Conservation (phyloP, 2,888 invertebrate genomes). For the Pycnomerus fuliginosus region DNA sequence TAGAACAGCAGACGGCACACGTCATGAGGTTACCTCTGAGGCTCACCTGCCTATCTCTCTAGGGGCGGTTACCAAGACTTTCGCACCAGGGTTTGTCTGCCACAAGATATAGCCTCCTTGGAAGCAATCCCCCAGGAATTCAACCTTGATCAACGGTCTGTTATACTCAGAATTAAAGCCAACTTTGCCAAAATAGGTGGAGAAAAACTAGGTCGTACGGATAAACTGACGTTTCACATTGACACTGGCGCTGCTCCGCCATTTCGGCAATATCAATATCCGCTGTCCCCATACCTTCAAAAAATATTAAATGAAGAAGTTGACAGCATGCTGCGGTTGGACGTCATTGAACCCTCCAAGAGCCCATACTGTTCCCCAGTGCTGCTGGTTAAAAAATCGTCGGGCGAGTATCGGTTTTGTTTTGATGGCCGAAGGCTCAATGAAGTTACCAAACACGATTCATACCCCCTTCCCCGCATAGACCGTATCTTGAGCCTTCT, state of each 20-base stretch:
- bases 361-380: conserved; percentile 3
- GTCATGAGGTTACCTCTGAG: too few species aligned
- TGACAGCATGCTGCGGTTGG: conserved; percentile 7
- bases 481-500: conserved; percentile 9
- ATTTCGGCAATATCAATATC: conserved; percentile 11
- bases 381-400: conserved; percentile 8
- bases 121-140: too few species aligned
- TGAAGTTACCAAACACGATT: conserved; percentile 12
- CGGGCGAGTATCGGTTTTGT: conserved; percentile 11
- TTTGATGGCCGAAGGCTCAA: conserved; percentile 15
- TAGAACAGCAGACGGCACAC: too few species aligned
- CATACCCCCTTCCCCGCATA: conserved; percentile 13
- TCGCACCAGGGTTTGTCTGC: too few species aligned
- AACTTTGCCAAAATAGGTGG: too few species aligned
- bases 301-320: conserved; percentile 11
- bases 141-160: too few species aligned
- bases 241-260: conserved; percentile 4
- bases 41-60: too few species aligned
- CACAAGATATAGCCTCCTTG: too few species aligned
- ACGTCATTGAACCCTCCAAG: conserved; percentile 6
- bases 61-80: too few species aligned
- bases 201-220: not conserved
- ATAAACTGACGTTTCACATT: conserved; percentile 1
- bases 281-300: conserved; percentile 12
- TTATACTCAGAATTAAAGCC: too few species aligned